A percentile compares a stretch with the other conserved stretches of the same genome.
phyloP scores from a whole-genome alignment of 2,113 vertebrate species.

The Aphyosemion australe region DNA sequence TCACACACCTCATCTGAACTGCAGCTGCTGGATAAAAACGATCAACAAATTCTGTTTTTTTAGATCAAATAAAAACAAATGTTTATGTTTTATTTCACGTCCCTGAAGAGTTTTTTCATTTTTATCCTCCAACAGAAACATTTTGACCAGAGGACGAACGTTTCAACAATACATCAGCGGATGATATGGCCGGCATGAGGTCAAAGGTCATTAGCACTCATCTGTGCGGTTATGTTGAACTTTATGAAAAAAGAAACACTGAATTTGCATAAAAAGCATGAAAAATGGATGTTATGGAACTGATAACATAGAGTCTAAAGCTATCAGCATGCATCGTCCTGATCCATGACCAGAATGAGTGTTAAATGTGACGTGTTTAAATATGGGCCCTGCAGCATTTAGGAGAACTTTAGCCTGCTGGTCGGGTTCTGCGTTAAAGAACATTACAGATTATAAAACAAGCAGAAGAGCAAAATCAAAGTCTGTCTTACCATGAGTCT shows the following conservation, averaged over 20 bases:
- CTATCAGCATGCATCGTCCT: constrained; percentile 61
- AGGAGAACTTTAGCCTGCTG: constrained; percentile 4
- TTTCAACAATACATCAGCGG: constrained; percentile 30
- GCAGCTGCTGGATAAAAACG: not conserved
- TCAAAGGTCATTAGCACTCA: constrained; percentile 60
- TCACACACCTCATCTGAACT: not conserved
- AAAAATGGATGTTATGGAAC: constrained; percentile 69
- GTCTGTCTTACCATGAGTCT: constrained; percentile 78
- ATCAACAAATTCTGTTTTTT: not conserved
- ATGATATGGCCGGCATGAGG: constrained; percentile 68
- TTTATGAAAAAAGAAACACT: constrained; percentile 64
- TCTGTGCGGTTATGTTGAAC: constrained; percentile 46
- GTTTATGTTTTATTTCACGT: too few relatives aligned
- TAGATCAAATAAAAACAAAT: not conserved
- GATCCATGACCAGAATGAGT: constrained; percentile 54
- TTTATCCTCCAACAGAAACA: too few relatives aligned
- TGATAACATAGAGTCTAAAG: constrained; percentile 56
- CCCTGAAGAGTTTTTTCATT: too few relatives aligned
- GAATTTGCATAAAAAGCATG: constrained; percentile 71
- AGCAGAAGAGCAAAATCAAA: constrained; percentile 72
- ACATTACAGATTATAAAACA: constrained; percentile 57
- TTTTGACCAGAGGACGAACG: not conserved
- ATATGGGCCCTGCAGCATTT: constrained; percentile 33
- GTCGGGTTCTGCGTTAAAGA: constrained; percentile 34
- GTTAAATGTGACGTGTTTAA: constrained; percentile 45